phyloP scores from a whole-genome alignment of 2,797 vertebrate genomes.

The Smutsia gigantea region DNA sequence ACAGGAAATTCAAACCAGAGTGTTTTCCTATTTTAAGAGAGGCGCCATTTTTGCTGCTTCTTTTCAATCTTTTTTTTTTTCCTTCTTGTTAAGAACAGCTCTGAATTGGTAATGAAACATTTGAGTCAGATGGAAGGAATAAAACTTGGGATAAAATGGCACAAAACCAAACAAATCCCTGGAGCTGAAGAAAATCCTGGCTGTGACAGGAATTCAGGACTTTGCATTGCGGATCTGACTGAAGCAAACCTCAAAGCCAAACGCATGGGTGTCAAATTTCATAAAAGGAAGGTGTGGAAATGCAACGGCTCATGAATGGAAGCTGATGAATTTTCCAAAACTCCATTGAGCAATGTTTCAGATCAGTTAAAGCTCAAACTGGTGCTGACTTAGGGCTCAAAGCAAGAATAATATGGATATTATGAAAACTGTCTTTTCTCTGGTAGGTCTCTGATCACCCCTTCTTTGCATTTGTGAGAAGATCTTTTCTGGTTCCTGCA shows the following conservation, averaged over 20 bases:
- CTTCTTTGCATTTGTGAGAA: slow-evolving; percentile 11
- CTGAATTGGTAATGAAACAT: slow-evolving; percentile 23
- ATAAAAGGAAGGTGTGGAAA: background rate
- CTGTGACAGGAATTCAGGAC: slow-evolving; percentile 27
- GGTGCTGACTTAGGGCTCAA: background rate
- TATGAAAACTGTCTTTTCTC: background rate
- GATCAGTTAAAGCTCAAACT: background rate
- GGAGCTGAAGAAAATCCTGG: slow-evolving; percentile 44
- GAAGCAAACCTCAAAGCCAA: slow-evolving; percentile 43
- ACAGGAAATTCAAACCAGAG: slow-evolving; percentile 76
- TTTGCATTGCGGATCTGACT: slow-evolving; percentile 20
- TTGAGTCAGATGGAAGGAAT: slow-evolving; percentile 59
- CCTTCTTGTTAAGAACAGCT: background rate
- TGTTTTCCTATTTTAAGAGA: slow-evolving; percentile 49
- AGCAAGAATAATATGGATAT: background rate
- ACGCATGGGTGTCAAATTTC: background rate
- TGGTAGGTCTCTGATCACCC: background rate
- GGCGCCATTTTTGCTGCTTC: background rate
- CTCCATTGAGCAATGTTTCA: background rate
- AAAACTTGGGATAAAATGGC: slow-evolving; percentile 63
- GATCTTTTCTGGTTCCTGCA: background rate
- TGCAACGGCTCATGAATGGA: background rate
- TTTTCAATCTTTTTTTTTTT: background rate
- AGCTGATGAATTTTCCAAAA: slow-evolving; percentile 10
- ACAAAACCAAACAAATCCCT: slow-evolving; percentile 47